A percentile compares a stretch with the other conserved stretches of the same genome.
Evolutionary conservation across 2,888 invertebrate genomes (phyloP).

Genomic region (Callyntrura sp.): DNA sequence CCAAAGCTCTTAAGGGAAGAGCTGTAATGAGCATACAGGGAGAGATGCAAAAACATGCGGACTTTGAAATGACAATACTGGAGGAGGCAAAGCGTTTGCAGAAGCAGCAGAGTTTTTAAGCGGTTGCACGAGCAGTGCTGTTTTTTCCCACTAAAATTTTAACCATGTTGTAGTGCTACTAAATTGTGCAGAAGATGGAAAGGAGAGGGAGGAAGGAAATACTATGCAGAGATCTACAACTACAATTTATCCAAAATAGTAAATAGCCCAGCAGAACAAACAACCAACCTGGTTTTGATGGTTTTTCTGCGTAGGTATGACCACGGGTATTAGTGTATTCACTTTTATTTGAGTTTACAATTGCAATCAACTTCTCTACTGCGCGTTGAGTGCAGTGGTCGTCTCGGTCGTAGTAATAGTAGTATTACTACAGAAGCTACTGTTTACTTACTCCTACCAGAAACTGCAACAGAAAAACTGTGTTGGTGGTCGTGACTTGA

Average conservation of each 20-base stretch:
- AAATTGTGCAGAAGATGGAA: too few species aligned
- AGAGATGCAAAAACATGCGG: slow-evolving; percentile 18
- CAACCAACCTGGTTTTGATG: not conserved
- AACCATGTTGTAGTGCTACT: not conserved
- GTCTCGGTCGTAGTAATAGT: not conserved
- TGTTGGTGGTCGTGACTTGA: slow-evolving; percentile 36
- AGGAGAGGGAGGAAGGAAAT: not conserved
- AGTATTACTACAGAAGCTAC: not conserved
- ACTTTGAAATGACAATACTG: not conserved
- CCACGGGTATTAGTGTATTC: not conserved
- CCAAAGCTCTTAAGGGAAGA: not conserved
- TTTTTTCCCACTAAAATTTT: not conserved
- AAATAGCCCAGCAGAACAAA: not conserved
- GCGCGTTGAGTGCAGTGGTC: not conserved
- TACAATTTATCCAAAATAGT: not conserved
- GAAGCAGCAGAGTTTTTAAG: not conserved
- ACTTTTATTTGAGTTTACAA: not conserved
- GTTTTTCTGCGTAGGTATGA: not conserved
- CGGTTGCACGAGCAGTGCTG: not conserved
- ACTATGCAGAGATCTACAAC: not conserved
- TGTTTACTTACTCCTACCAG: not conserved
- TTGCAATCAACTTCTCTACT: not conserved
- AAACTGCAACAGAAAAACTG: not conserved
- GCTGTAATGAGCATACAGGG: not conserved
- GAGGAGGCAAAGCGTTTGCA: not conserved